Evolutionary conservation across 2,113 vertebrate genomes (phyloP).

Genomic region (Garra rufa): DNA sequence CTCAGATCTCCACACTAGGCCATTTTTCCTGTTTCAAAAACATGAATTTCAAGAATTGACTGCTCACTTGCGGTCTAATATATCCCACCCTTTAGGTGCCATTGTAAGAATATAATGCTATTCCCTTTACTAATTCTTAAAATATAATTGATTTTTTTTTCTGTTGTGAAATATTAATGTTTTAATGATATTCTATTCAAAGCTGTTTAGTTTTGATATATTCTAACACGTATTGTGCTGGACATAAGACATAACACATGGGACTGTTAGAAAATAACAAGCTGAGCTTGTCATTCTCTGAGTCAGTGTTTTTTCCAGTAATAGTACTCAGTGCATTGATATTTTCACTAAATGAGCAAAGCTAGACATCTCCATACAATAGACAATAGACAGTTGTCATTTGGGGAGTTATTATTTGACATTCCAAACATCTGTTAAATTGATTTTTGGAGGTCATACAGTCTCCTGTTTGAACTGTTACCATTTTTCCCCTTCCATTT

Average conservation of each 20-base stretch:
- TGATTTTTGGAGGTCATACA: slow-evolving; percentile 62
- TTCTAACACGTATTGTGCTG: neutral
- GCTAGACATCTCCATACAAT: slow-evolving; percentile 65
- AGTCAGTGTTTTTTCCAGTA: slow-evolving; percentile 64
- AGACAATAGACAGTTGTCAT: slow-evolving; percentile 66
- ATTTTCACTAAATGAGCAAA: slow-evolving; percentile 66
- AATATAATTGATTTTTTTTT: too few relatives aligned
- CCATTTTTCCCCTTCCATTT: slow-evolving; percentile 50
- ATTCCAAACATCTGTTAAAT: slow-evolving; percentile 60
- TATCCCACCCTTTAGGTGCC: neutral
- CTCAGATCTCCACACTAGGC: too few relatives aligned
- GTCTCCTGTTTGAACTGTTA: slow-evolving; percentile 56
- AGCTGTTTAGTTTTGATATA: neutral
- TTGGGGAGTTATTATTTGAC: slow-evolving; percentile 68
- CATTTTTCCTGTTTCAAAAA: too few relatives aligned
- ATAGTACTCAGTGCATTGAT: slow-evolving; percentile 45
- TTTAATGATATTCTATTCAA: neutral
- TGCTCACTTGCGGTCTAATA: neutral
- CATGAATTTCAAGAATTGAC: neutral
- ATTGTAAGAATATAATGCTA: neutral
- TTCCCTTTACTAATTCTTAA: too few relatives aligned
- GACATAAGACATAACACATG: neutral
- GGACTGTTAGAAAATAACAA: slow-evolving; percentile 58
- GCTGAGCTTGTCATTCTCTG: slow-evolving; percentile 51
- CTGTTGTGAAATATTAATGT: neutral